These are phyloP conservation scores for Heterodera filipjevi DNA, from an alignment of 2,888 invertebrate genomes.

Conservation along the genomic window DNA sequence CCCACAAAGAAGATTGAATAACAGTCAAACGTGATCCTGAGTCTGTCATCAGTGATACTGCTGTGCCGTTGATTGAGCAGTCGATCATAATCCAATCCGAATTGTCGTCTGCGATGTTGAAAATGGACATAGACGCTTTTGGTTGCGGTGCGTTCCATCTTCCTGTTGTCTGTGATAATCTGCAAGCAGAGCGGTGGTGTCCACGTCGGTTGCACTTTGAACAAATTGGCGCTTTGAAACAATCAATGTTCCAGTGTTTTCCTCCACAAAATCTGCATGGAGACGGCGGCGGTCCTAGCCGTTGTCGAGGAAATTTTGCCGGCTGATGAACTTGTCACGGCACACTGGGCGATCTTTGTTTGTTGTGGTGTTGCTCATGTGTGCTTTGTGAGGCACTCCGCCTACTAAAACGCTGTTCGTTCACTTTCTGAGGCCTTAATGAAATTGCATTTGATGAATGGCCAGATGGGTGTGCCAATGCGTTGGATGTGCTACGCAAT, in stretches of 20 bases:
- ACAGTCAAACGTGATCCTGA: not conserved
- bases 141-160: not conserved
- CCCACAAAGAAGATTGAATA: not conserved
- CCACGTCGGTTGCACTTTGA: slow-evolving; percentile 28
- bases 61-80: not conserved
- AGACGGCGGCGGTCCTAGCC: not conserved
- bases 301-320: not conserved
- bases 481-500: not conserved
- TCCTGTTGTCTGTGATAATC: not conserved
- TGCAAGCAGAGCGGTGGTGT: slow-evolving; percentile 19
- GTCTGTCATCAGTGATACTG: not conserved
- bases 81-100: slow-evolving; percentile 11
- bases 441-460: slow-evolving; percentile 6
- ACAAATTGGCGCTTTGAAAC: slow-evolving; percentile 20
- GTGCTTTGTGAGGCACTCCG: too few relatives aligned
- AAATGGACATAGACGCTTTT: not conserved
- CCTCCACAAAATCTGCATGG: not conserved
- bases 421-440: not conserved
- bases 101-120: not conserved
- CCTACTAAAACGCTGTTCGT: too few relatives aligned
- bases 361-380: not conserved
- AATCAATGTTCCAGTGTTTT: slow-evolving; percentile 12
- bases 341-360: not conserved
- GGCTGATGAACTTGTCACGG: not conserved
- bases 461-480: not conserved